Percentiles rank a stretch among this genome's conserved stretches.
Evolutionary conservation across 2,888 invertebrate genomes (phyloP).

Genomic region (Thecophora atra): DNA sequence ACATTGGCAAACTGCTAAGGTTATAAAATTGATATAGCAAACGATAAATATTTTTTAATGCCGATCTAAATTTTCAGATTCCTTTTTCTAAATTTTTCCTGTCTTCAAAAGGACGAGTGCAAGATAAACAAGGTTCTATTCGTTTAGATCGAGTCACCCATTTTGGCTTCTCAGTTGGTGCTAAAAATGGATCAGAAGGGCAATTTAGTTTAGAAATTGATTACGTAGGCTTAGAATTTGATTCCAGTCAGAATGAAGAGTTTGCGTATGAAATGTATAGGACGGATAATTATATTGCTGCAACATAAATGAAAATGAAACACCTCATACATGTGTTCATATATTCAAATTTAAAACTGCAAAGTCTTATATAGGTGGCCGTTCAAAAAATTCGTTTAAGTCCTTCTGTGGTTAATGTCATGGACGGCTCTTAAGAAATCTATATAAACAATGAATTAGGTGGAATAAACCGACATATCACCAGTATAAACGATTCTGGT

Average conservation of each 20-base stretch:
- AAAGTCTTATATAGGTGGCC: too few species aligned
- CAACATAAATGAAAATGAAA: constrained; percentile 69
- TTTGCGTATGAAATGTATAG: constrained; percentile 95
- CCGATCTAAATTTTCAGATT: constrained; percentile 68
- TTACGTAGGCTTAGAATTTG: constrained; percentile 87
- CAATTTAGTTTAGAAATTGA: constrained; percentile 91
- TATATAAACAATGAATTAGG: too few species aligned
- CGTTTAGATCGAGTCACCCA: constrained; percentile 72
- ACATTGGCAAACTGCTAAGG: constrained; percentile 94
- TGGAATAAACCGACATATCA: too few species aligned
- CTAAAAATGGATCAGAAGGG: constrained; percentile 77
- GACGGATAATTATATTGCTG: constrained; percentile 74
- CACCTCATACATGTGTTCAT: too few species aligned
- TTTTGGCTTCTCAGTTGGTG: constrained; percentile 85
- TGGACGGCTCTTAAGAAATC: too few species aligned
- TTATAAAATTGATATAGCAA: constrained; percentile 56
- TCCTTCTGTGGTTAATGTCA: too few species aligned
- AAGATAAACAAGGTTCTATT: constrained; percentile 80
- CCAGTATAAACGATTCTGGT: too few species aligned
- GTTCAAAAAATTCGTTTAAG: too few species aligned
- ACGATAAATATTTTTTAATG: background rate
- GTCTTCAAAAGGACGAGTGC: constrained; percentile 83
- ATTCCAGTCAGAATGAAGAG: constrained; percentile 82
- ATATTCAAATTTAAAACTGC: too few species aligned
- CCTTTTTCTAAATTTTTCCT: constrained; percentile 94